A percentile compares a stretch with the other conserved stretches of the same genome.
These are phyloP conservation scores for Antedon mediterranea DNA, from an alignment of 53 echinoderm and acorn worm species.

Conservation along the genomic window DNA sequence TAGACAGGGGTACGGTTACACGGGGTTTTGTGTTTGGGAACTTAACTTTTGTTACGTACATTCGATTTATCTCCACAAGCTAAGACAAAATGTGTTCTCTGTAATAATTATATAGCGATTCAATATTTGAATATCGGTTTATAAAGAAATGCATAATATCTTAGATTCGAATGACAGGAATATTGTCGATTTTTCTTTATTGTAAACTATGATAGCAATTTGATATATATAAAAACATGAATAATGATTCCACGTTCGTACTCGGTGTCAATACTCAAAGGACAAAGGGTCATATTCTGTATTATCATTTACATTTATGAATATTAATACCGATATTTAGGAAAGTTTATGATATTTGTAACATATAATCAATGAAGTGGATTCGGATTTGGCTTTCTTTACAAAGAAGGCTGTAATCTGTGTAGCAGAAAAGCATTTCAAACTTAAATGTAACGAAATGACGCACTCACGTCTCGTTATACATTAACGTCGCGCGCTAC, in stretches of 20 bases:
- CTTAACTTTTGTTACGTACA: no score
- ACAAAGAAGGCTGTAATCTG: not conserved
- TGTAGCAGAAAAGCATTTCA: not conserved
- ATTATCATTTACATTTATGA: not conserved
- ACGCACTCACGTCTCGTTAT: not conserved
- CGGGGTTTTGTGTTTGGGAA: no score
- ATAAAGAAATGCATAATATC: no score
- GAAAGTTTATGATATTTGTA: not conserved
- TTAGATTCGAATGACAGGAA: no score
- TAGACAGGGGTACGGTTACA: no score
- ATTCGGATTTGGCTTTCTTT: not conserved
- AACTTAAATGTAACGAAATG: not conserved
- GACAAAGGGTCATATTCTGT: not conserved
- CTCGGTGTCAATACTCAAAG: not conserved
- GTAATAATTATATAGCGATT: no score
- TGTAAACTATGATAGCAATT: not conserved
- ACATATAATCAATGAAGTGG: not conserved
- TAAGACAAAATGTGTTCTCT: no score
- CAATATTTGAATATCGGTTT: no score
- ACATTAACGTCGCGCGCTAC: not conserved
- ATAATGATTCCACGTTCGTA: not conserved
- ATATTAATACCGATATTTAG: not conserved
- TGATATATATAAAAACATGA: not conserved
- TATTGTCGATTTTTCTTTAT: no score
- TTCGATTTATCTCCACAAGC: no score